A percentile compares a stretch with the other conserved stretches of the same genome.
phyloP scores from a whole-genome alignment of 2,797 vertebrate genomes.

The Diplodus sargus region DNA sequence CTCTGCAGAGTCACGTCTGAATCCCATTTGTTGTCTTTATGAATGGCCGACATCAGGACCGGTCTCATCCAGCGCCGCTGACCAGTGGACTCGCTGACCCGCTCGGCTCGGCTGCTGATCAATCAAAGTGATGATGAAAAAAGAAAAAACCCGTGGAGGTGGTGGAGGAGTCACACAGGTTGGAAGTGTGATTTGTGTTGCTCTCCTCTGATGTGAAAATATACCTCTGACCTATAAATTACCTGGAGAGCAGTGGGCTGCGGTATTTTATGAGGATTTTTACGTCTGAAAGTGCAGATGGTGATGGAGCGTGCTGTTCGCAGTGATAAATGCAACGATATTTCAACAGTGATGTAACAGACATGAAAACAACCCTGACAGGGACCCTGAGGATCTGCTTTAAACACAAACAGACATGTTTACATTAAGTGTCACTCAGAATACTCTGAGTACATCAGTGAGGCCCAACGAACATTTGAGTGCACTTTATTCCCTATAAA shows the following conservation, averaged over 20 bases:
- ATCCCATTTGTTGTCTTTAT: conserved; percentile 79
- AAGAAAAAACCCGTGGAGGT: neutral
- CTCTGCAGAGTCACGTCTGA: conserved; percentile 69
- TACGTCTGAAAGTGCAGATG: neutral
- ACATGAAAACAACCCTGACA: conserved; percentile 27
- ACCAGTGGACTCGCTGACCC: conserved; percentile 64
- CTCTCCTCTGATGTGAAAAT: conserved; percentile 13
- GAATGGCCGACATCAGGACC: conserved; percentile 66
- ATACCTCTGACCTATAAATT: conserved; percentile 25
- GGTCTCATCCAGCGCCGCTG: conserved; percentile 50
- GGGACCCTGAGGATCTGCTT: conserved; percentile 2
- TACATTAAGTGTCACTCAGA: neutral
- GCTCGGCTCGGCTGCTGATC: conserved; percentile 48
- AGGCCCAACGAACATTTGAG: neutral
- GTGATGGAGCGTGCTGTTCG: neutral
- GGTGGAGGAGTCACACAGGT: neutral
- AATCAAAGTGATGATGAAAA: conserved; percentile 55
- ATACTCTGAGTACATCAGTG: neutral
- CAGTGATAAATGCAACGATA: conserved; percentile 28
- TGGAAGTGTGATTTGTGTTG: conserved; percentile 18
- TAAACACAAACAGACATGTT: conserved; percentile 15
- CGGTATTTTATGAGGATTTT: conserved; percentile 12
- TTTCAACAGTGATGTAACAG: conserved; percentile 32
- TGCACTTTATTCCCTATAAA: conserved; percentile 8
- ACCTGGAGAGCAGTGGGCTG: neutral